Evolutionary conservation across 2,888 invertebrate genomes (phyloP).

Genomic region (Mycogona germanica): DNA sequence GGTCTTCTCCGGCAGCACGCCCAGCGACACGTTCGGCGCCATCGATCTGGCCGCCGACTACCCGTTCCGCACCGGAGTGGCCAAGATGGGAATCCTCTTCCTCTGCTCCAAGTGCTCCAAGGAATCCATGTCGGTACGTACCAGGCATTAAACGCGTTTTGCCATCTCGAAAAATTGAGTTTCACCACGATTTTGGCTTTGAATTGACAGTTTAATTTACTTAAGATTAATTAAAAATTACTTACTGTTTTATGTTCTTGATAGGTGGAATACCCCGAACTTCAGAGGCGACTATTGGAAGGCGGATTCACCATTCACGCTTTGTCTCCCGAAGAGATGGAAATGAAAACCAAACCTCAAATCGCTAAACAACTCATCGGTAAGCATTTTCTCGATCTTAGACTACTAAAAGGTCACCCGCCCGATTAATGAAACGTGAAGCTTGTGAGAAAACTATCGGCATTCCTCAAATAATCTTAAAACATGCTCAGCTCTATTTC

Average conservation of each 20-base stretch:
- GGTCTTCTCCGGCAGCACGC: conserved; percentile 2
- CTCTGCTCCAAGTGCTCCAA: conserved; percentile 46
- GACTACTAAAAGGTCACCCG: too few relatives aligned
- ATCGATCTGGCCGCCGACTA: conserved; percentile 50
- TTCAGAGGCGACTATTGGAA: conserved; percentile 1
- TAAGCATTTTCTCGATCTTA: too few relatives aligned
- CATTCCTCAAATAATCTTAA: too few relatives aligned
- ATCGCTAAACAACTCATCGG: conserved; percentile 22
- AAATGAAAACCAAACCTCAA: conserved; percentile 16
- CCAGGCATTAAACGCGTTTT: too few relatives aligned
- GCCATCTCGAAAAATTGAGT: too few relatives aligned
- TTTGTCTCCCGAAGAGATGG: conserved; percentile 17
- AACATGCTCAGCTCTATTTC: too few relatives aligned
- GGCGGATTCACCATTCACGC: conserved; percentile 7
- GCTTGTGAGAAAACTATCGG: too few relatives aligned
- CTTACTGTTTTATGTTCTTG: background rate
- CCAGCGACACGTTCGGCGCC: conserved; percentile 38
- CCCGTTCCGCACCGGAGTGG: conserved; percentile 62
- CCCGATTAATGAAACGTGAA: too few relatives aligned
- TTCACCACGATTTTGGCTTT: too few relatives aligned
- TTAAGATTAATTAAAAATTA: too few relatives aligned
- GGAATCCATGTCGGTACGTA: conserved; percentile 10
- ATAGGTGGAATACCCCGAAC: conserved; percentile 8
- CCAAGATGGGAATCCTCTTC: conserved; percentile 56
- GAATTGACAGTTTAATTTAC: too few relatives aligned